A percentile compares a stretch with the other conserved stretches of the same genome.
These are phyloP conservation scores for Gambelia wislizenii DNA, from an alignment of 2,797 vertebrate genomes.

Conservation along the genomic window DNA sequence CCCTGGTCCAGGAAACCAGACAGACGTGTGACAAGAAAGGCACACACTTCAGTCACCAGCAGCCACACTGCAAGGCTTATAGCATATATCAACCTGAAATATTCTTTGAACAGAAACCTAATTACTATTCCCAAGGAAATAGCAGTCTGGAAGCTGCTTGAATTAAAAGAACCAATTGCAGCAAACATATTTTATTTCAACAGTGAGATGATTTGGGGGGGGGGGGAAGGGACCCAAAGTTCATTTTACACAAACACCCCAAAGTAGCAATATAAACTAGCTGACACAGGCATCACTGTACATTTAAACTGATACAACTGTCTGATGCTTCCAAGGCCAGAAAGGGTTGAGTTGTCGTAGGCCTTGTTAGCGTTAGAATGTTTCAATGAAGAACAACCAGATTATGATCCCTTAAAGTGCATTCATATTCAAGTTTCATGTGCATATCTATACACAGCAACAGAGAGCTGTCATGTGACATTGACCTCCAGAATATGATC, in stretches of 20 bases:
- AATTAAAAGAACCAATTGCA: not conserved
- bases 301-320: slow-evolving; percentile 72
- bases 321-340: slow-evolving; percentile 68
- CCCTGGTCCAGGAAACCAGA: slow-evolving; percentile 32
- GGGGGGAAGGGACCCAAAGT: slow-evolving; percentile 51
- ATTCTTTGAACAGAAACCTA: slow-evolving; percentile 32
- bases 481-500: slow-evolving; percentile 97
- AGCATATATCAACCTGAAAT: slow-evolving; percentile 32
- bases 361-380: slow-evolving; percentile 61
- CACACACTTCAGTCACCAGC: slow-evolving; percentile 37
- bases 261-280: slow-evolving; percentile 65
- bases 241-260: slow-evolving; percentile 64
- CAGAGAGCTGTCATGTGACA: slow-evolving; percentile 86
- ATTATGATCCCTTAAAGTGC: slow-evolving; percentile 71
- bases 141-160: slow-evolving; percentile 8
- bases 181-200: slow-evolving; percentile 17
- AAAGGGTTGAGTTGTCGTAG: slow-evolving; percentile 48
- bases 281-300: slow-evolving; percentile 73
- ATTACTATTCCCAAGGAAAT: not conserved
- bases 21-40: slow-evolving; percentile 54
- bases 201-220: slow-evolving; percentile 50
- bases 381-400: slow-evolving; percentile 57
- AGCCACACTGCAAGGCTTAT: slow-evolving; percentile 39
- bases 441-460: not conserved
- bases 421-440: slow-evolving; percentile 59